Evolutionary conservation across 2,797 vertebrate species (phyloP).

Genomic region (Lagorchestes hirsutus): DNA sequence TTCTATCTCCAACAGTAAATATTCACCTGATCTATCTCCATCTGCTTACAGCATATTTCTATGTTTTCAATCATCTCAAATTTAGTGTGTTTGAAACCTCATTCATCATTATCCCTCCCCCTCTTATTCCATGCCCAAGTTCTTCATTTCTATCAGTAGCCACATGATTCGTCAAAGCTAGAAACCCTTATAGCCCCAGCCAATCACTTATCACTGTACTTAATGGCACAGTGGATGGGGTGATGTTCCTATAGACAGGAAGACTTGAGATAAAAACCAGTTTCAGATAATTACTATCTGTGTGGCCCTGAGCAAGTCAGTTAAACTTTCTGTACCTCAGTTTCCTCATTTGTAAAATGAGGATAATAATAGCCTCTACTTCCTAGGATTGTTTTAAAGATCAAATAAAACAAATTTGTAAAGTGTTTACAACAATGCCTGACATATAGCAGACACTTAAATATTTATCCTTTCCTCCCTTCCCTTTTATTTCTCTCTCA

Average conservation of each 20-base stretch:
- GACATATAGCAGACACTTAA: background rate
- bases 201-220: background rate
- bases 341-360: background rate
- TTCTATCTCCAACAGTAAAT: too few species aligned
- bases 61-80: background rate
- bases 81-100: background rate
- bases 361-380: background rate
- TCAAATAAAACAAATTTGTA: background rate
- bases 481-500: background rate
- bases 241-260: background rate
- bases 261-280: background rate
- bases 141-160: background rate
- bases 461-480: background rate
- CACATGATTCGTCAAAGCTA: background rate
- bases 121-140: background rate
- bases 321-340: background rate
- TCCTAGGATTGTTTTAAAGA: background rate
- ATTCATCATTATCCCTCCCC: background rate
- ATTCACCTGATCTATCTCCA: too few species aligned
- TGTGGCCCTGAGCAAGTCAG: background rate
- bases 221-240: background rate
- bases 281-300: background rate
- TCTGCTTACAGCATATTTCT: background rate
- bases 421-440: background rate
- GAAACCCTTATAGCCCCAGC: background rate